Evolutionary conservation across 2,888 invertebrate species (phyloP).

Genomic region (Eupithecia dodoneata): DNA sequence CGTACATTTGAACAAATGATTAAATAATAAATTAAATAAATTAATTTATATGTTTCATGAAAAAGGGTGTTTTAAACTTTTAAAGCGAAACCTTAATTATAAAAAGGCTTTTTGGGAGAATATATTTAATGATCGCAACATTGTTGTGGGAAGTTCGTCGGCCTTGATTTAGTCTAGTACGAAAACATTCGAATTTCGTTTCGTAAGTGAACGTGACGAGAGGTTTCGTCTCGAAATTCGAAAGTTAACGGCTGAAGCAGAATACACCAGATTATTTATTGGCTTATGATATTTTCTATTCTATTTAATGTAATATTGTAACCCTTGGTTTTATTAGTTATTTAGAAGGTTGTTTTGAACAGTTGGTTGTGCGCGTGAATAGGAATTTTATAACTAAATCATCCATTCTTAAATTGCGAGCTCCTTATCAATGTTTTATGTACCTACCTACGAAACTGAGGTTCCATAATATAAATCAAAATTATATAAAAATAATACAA

Average conservation of each 20-base stretch:
- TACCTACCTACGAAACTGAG: neutral
- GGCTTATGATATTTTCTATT: constrained; percentile 6
- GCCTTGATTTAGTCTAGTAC: neutral
- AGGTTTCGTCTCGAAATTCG: neutral
- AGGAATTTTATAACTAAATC: neutral
- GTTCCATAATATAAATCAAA: neutral
- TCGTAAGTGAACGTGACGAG: neutral
- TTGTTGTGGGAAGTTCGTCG: neutral
- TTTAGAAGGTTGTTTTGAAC: constrained; percentile 4
- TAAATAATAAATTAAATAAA: too few species aligned
- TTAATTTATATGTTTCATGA: neutral
- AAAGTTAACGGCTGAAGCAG: neutral
- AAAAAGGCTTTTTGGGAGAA: too few species aligned
- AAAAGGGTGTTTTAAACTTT: neutral
- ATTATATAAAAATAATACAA: neutral
- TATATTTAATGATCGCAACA: neutral
- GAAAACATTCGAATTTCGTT: neutral
- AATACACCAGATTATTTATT: neutral
- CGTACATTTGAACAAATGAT: neutral
- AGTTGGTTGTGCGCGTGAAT: neutral
- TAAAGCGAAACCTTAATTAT: neutral
- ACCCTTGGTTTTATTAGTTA: neutral
- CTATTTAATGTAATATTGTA: neutral
- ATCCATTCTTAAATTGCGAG: neutral
- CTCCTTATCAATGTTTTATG: neutral